Evolutionary conservation across 2,888 invertebrate genomes (phyloP).

Genomic region (Andrena haemorrhoa): DNA sequence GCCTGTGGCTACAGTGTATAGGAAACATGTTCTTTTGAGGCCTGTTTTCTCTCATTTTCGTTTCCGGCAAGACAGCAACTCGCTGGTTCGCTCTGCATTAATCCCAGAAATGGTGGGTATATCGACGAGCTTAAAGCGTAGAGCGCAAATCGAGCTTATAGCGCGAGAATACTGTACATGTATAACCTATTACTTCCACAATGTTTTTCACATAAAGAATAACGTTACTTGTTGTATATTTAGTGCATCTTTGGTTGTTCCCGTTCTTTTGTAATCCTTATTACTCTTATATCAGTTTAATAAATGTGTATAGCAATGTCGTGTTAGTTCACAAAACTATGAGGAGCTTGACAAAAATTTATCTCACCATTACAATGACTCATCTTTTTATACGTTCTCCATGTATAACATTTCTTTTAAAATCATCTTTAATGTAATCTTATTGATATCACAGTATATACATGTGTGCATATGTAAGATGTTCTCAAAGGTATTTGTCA

Average conservation of each 20-base stretch:
- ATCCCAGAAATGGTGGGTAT: too few relatives aligned
- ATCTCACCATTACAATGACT: conserved; percentile 64
- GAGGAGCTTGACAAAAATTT: conserved; percentile 27
- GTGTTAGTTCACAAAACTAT: conserved; percentile 25
- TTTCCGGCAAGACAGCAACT: too few relatives aligned
- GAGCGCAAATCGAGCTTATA: too few relatives aligned
- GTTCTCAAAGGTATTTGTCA: background rate
- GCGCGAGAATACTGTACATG: too few relatives aligned
- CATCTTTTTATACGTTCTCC: conserved; percentile 62
- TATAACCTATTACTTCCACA: too few relatives aligned
- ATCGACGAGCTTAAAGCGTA: too few relatives aligned
- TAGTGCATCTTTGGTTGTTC: background rate
- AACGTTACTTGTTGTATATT: conserved; percentile 13
- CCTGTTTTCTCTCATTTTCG: too few relatives aligned
- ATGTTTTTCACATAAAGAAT: background rate
- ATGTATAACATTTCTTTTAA: conserved; percentile 14
- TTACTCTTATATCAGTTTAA: conserved; percentile 31
- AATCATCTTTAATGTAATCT: conserved; percentile 45
- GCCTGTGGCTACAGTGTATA: too few relatives aligned
- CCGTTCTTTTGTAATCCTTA: background rate
- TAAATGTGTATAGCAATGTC: conserved; percentile 14
- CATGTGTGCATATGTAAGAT: conserved; percentile 15
- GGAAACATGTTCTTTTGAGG: too few relatives aligned
- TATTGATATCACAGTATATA: conserved; percentile 2
- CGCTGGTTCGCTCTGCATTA: too few relatives aligned